phyloP scores from a whole-genome alignment of 2,113 vertebrate species.

The Pantherophis guttatus region DNA sequence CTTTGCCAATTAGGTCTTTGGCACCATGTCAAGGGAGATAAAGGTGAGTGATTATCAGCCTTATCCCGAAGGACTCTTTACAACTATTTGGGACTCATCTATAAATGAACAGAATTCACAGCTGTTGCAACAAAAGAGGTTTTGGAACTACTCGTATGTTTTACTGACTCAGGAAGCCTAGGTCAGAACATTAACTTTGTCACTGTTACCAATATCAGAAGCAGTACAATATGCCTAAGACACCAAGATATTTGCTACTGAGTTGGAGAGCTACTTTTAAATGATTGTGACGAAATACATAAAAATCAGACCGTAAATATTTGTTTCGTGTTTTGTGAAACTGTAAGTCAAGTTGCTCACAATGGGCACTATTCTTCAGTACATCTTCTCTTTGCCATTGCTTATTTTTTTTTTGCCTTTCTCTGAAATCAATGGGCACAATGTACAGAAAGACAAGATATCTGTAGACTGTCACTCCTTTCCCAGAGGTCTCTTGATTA shows the following conservation, averaged over 20 bases:
- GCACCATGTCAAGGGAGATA: no score
- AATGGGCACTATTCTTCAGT: background rate
- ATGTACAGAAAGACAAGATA: background rate
- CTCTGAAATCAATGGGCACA: background rate
- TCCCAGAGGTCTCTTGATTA: background rate
- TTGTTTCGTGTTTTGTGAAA: background rate
- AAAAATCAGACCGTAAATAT: constrained; percentile 30
- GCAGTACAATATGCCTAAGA: background rate
- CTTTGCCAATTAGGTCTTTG: no score
- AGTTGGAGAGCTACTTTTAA: constrained; percentile 30
- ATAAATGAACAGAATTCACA: no score
- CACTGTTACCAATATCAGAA: background rate
- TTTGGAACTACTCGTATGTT: no score
- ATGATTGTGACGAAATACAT: constrained; percentile 12
- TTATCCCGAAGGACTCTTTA: no score
- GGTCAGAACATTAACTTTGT: background rate
- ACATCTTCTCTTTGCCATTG: background rate
- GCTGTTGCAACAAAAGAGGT: no score
- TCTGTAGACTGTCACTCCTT: background rate
- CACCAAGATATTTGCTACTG: background rate
- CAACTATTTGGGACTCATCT: no score
- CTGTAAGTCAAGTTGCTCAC: background rate
- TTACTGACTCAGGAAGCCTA: no score
- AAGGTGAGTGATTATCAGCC: no score
- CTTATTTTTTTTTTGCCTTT: background rate